These are phyloP conservation scores for Amblyteles armatorius DNA, from an alignment of 2,888 invertebrate genomes.

Conservation along the genomic window DNA sequence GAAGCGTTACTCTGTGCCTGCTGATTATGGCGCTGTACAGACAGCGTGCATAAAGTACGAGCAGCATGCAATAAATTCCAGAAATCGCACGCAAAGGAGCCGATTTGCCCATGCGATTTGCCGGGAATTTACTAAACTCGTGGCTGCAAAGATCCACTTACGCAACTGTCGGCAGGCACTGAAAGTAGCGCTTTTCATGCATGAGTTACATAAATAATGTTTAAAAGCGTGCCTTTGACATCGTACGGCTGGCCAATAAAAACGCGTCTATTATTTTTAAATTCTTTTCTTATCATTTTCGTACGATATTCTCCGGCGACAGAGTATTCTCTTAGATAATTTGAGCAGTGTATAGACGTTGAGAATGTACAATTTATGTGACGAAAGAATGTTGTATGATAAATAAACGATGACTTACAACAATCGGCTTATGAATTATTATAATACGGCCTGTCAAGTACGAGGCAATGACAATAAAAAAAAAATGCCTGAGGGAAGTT, in stretches of 20 bases:
- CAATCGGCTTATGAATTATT: constrained; percentile 1
- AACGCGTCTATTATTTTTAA: not conserved
- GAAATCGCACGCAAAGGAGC: too few species aligned
- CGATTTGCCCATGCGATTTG: too few species aligned
- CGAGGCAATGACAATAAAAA: not conserved
- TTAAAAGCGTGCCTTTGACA: constrained; percentile 24
- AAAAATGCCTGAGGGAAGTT: not conserved
- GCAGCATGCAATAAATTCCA: too few species aligned
- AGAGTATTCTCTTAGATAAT: constrained; percentile 25
- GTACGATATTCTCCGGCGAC: constrained; percentile 12
- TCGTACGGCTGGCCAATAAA: constrained; percentile 5
- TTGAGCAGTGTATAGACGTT: constrained; percentile 1
- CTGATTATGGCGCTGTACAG: too few species aligned
- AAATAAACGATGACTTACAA: constrained; percentile 31
- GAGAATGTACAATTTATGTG: not conserved
- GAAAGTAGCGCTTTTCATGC: too few species aligned
- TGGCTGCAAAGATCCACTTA: too few species aligned
- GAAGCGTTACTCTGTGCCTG: too few species aligned
- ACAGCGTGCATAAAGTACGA: too few species aligned
- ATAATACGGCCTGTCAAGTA: not conserved
- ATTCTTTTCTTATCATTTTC: not conserved
- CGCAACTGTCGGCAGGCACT: too few species aligned
- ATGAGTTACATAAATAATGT: not conserved
- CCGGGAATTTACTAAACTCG: too few species aligned
- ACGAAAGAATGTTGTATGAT: constrained; percentile 10